Evolutionary conservation across 1,140 invertebrate species (phyloP).

Genomic region (Drosophila arizonae): DNA sequence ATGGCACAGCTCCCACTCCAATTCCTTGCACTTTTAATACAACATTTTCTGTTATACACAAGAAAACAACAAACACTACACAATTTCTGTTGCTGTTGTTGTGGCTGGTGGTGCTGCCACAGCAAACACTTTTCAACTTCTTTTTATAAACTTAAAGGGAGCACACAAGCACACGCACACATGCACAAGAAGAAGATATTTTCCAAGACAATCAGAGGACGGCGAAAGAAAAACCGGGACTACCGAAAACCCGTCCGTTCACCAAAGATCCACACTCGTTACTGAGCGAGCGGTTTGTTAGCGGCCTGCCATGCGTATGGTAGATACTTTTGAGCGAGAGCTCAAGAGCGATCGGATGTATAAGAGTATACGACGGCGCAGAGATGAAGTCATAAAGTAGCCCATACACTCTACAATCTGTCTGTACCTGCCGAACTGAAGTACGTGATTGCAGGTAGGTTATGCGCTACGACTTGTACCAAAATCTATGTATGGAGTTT

Average conservation of each 20-base stretch:
- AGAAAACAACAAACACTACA: constrained; percentile 57
- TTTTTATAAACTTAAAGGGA: constrained; percentile 76
- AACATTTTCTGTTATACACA: constrained; percentile 74
- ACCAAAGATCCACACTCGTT: constrained; percentile 50
- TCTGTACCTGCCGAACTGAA: constrained; percentile 5
- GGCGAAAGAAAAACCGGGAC: constrained; percentile 45
- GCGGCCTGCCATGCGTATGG: constrained; percentile 14
- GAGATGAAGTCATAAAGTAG: constrained; percentile 13
- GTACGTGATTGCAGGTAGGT: neutral
- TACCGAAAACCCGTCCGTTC: constrained; percentile 53
- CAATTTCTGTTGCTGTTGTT: constrained; percentile 30
- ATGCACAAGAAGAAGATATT: constrained; percentile 57
- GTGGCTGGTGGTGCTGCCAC: constrained; percentile 48
- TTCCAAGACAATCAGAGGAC: constrained; percentile 69
- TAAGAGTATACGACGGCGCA: neutral
- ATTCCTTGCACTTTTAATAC: constrained; percentile 39
- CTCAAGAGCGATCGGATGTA: constrained; percentile 5
- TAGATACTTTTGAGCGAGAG: constrained; percentile 30
- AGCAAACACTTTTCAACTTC: constrained; percentile 72
- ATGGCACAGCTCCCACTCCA: constrained; percentile 24
- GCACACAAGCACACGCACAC: constrained; percentile 27
- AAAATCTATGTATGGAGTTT: neutral
- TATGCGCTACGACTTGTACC: neutral
- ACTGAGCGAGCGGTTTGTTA: constrained; percentile 22
- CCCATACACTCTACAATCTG: constrained; percentile 5